Base-by-base conservation (phyloP, 2,113 vertebrate genomes). In the Festucalex cinctus region DNA sequence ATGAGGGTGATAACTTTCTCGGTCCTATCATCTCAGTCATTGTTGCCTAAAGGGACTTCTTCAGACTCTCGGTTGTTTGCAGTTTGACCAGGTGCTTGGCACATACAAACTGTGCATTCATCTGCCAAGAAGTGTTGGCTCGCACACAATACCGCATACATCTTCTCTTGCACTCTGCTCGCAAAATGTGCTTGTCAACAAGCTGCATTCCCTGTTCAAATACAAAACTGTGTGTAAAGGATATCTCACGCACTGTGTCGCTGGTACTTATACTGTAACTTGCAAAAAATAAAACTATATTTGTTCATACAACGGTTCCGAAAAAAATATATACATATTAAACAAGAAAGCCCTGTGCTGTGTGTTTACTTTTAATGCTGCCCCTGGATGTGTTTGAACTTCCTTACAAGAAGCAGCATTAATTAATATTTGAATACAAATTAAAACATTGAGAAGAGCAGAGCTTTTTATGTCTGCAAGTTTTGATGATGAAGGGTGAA, bases 31-130 rank as follows among this genome's bases (percentile, higher is more conserved):
- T 89, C 83, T 83, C 81, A 78, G 82, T 74, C 73, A 67, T 85
- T 69, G 81, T 74, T 85, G 85, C 87, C 89, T 83, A 87, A 91
- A 89, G 84, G 74, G 74, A 81, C 86, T 91, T 82, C 80, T 84
- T 91, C 89, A 92, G 87, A 84, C 84, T 79, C 86, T 90, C 85
- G 91, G 91, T 91, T 91, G 91, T 90, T 86, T 91, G 82, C 89
- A 86, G 86, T 89, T 87, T 91, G 90, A 91, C 90, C 91, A 93
- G 89, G 92, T 91, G 90, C 88, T 90, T 91, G 90, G 91, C 91
- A 88, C 80, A 80, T 76, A 73, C 86, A 85, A 75, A 71, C 75
- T 65, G 75, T 59, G 80, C 68, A 68, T 80, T 74, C 65, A 67
- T 78, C 86, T 88, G 90, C 91, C 92, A 92, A 88, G 75, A 88